Evolutionary conservation across 2,113 vertebrate genomes (phyloP).

Genomic region (Phylloscopus trochilus): DNA sequence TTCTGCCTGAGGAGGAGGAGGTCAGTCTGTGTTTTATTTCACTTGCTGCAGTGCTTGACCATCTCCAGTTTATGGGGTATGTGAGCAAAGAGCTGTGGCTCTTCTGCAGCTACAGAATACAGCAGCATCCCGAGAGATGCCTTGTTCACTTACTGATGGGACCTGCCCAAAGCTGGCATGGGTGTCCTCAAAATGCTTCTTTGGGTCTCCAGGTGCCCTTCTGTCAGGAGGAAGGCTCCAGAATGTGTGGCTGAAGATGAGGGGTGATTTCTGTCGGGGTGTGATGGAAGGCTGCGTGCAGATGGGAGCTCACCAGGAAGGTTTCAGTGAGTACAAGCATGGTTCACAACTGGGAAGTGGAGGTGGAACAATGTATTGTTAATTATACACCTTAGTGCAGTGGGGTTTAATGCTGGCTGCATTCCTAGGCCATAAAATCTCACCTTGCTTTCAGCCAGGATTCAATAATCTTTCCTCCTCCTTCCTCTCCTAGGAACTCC

Average conservation of each 20-base stretch:
- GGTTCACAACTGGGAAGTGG: not conserved
- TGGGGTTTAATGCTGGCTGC: not conserved
- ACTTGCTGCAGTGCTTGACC: not conserved
- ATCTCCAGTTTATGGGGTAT: not conserved
- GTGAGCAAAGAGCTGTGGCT: fast-evolving
- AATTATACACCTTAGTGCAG: not conserved
- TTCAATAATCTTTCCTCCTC: not conserved
- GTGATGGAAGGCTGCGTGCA: not conserved
- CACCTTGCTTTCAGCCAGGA: not conserved
- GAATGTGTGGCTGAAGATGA: not conserved
- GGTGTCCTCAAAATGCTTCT: not conserved
- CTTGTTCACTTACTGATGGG: not conserved
- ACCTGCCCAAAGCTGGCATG: not conserved
- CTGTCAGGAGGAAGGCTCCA: not conserved
- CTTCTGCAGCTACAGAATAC: not conserved
- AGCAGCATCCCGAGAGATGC: not conserved
- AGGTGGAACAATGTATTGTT: not conserved
- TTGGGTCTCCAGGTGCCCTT: not conserved
- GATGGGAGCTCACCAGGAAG: not conserved
- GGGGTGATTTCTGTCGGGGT: not conserved
- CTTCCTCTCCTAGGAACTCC: not conserved
- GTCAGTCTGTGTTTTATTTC: not conserved
- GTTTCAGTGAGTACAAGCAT: not conserved
- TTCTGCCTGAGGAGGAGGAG: not conserved
- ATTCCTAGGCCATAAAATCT: not conserved